Evolutionary conservation across 2,888 invertebrate species (phyloP).

Genomic region (Malacosoma neustria): DNA sequence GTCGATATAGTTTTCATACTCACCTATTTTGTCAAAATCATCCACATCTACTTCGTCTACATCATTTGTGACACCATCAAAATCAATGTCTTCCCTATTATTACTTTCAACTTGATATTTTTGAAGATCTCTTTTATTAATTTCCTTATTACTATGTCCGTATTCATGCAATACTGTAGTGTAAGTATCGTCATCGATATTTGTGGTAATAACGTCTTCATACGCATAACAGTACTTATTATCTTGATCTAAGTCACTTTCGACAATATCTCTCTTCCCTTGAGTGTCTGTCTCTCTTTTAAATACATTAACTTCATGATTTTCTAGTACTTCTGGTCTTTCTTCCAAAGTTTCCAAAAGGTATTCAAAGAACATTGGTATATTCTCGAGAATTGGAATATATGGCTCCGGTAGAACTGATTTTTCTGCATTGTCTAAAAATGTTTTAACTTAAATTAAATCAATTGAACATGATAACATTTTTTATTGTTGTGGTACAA

Average conservation of each 20-base stretch:
- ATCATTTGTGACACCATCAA: not conserved
- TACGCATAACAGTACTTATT: slow-evolving; percentile 2
- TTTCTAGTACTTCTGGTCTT: slow-evolving; percentile 40
- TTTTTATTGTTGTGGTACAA: too few species aligned
- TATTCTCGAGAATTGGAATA: slow-evolving; percentile 30
- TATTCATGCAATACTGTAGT: slow-evolving; percentile 6
- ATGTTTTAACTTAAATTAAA: too few species aligned
- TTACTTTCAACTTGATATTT: not conserved
- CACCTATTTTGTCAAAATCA: too few species aligned
- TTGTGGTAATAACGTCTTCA: slow-evolving; percentile 1
- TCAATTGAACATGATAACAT: too few species aligned
- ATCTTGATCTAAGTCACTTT: slow-evolving; percentile 4
- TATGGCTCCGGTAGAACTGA: slow-evolving; percentile 21
- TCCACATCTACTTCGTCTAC: not conserved
- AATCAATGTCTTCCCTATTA: not conserved
- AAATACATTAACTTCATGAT: slow-evolving; percentile 26
- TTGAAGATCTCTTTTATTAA: not conserved
- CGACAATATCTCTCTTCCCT: slow-evolving; percentile 5
- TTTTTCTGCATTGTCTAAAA: slow-evolving; percentile 17
- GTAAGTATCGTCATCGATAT: not conserved
- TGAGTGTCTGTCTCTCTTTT: slow-evolving; percentile 6
- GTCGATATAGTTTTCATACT: not conserved
- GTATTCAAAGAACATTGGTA: slow-evolving; percentile 41
- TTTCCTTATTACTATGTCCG: slow-evolving; percentile 1
- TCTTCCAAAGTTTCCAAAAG: slow-evolving; percentile 32